Base-by-base conservation (phyloP, 2,113 vertebrate genomes). In the Lutjanus erythropterus region DNA sequence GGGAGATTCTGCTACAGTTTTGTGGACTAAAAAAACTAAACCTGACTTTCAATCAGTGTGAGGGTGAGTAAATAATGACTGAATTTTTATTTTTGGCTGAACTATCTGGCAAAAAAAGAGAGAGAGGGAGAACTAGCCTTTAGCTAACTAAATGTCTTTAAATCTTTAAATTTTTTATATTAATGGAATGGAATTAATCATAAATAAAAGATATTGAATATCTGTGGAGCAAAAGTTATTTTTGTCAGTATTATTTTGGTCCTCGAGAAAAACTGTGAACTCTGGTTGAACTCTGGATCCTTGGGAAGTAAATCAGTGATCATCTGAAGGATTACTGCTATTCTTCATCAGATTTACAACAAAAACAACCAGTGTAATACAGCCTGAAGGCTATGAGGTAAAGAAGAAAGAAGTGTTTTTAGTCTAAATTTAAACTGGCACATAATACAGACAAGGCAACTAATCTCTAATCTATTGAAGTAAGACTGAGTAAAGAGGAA, bases 211-310 rank as follows among this genome's bases (percentile, higher is more conserved):
- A 37, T 12, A 33, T 10, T 35, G 14, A 42, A 35, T 11, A 69
- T 46, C 21, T 37, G 29, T 53, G 16, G 33, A 53, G 3, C 2
- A 6, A 9, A 27, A 16, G 35, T 15, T n/a, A n/a, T 58, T 56
- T 33, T 52, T 52, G 49, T 50, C 35, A 8, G 2, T 1, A 27
- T 9, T n/a, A n/a, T n/a, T n/a, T n/a, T 59, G 25, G 49, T 76
- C 21, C 27, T 18, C 29, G 27, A 27, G 18, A 0, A 33, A 27
- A 49, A 37, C 9, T 37, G 7, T 86, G 77, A 88, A 81, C 77
- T 84, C 59, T 31, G 49, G 41, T 46, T 86, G 78, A 89, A 83
- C 84, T 78, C 70, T 56, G 75, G n/a, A 71, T 67, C 18, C 23
- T 14, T 68, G 49, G 68, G 14, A 75, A 77, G 35, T 35, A 60